Evolutionary conservation across 2,888 invertebrate genomes (phyloP).

Genomic region (Cactoblastis cactorum): DNA sequence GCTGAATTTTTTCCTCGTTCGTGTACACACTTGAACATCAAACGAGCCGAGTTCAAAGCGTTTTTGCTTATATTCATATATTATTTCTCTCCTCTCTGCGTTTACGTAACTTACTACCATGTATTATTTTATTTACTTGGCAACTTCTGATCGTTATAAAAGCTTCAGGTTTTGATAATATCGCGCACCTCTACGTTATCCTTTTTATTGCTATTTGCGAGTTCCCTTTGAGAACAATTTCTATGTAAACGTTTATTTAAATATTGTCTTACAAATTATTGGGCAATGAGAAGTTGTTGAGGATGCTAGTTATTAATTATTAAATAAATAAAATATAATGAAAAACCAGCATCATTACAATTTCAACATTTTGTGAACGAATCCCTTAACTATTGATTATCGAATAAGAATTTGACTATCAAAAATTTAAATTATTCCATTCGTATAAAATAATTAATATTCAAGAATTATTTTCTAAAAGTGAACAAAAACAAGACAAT

Average conservation of each 20-base stretch:
- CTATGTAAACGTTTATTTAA: slow-evolving; percentile 1
- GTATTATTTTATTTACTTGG: slow-evolving; percentile 41
- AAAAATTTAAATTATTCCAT: not conserved
- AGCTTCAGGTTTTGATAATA: slow-evolving; percentile 17
- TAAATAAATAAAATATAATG: too few species aligned
- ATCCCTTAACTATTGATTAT: too few species aligned
- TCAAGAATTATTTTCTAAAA: not conserved
- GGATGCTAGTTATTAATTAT: too few species aligned
- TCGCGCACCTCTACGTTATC: slow-evolving; percentile 4
- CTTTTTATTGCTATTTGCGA: not conserved
- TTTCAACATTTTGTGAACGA: too few species aligned
- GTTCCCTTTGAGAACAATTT: not conserved
- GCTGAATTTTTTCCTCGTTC: slow-evolving; percentile 41
- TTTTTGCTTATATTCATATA: slow-evolving; percentile 54
- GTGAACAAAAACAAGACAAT: not conserved
- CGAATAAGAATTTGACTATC: too few species aligned
- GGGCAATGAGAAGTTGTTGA: not conserved
- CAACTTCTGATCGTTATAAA: slow-evolving; percentile 32
- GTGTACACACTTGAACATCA: slow-evolving; percentile 54
- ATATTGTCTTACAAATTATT: not conserved
- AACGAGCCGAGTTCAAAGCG: slow-evolving; percentile 50
- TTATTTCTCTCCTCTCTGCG: slow-evolving; percentile 43
- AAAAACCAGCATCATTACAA: too few species aligned
- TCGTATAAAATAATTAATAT: not conserved
- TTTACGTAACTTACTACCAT: slow-evolving; percentile 47